Evolutionary conservation across 2,113 vertebrate species (phyloP).

Genomic region (Prochilodus magdalenae): DNA sequence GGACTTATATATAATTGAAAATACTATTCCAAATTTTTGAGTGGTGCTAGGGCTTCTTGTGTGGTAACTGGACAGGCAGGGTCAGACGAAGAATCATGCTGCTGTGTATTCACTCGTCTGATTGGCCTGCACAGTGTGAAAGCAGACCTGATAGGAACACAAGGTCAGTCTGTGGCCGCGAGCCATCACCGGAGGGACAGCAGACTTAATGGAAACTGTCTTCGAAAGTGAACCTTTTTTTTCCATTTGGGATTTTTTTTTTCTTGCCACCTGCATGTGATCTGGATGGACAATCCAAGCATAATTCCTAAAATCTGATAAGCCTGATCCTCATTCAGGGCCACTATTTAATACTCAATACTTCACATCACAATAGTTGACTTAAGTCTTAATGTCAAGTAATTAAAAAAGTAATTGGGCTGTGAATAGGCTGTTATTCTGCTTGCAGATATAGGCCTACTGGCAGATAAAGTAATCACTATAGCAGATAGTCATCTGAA

Average conservation of each 20-base stretch:
- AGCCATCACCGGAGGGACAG: not conserved
- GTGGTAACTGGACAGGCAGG: not conserved
- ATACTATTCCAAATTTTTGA: too few relatives aligned
- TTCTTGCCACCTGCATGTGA: not conserved
- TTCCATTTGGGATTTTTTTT: not conserved
- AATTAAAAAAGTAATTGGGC: too few relatives aligned
- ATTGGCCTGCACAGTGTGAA: not conserved
- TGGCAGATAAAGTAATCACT: too few relatives aligned
- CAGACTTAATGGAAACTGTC: not conserved
- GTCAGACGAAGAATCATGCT: not conserved
- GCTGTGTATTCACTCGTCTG: not conserved
- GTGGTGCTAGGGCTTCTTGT: not conserved
- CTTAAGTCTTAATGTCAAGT: too few relatives aligned
- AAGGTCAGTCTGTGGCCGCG: not conserved
- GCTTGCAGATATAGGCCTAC: too few relatives aligned
- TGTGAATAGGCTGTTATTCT: too few relatives aligned
- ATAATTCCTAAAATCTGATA: too few relatives aligned
- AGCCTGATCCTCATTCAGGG: too few relatives aligned
- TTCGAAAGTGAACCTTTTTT: not conserved
- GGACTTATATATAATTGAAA: too few relatives aligned
- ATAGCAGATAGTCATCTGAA: too few relatives aligned
- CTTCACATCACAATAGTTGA: too few relatives aligned
- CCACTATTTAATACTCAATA: too few relatives aligned
- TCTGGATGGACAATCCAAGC: not conserved
- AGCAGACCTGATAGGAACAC: not conserved